Conservation (phyloP, 2,888 invertebrate genomes). For the Luperina testacea region DNA sequence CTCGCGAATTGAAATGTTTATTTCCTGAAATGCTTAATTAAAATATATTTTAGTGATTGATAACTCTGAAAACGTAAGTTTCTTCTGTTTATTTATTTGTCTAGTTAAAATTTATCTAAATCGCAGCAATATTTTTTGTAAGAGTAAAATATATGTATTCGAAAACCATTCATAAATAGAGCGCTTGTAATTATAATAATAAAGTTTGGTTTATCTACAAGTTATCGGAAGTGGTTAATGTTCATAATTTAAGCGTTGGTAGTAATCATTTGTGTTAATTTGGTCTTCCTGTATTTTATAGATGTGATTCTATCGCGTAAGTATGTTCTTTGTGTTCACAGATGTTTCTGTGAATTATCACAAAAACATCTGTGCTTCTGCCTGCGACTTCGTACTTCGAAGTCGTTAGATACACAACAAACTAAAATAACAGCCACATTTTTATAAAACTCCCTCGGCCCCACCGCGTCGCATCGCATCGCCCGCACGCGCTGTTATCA, state of each 20-base stretch:
- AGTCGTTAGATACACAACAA: background rate
- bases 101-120: conserved; percentile 8
- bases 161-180: conserved; percentile 34
- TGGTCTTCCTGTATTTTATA: conserved; percentile 49
- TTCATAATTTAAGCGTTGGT: conserved; percentile 33
- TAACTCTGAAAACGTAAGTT: conserved; percentile 56
- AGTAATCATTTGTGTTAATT: conserved; percentile 50
- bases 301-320: conserved; percentile 1
- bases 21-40: conserved; percentile 16
- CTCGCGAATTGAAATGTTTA: conserved; percentile 28
- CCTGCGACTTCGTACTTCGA: background rate
- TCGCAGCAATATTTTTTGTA: conserved; percentile 4
- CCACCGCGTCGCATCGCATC: background rate
- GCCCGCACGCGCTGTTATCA: background rate
- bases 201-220: conserved; percentile 34
- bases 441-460: background rate
- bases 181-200: conserved; percentile 8
- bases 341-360: conserved; percentile 4
- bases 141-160: conserved; percentile 18
- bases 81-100: conserved; percentile 22
- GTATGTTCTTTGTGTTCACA: conserved; percentile 44
- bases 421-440: background rate
- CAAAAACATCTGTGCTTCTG: conserved; percentile 5
- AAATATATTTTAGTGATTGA: conserved; percentile 15
- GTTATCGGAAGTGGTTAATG: conserved; percentile 27